Conservation (phyloP, 1,140 invertebrate genomes). For the Pseudomyrmex dendroicus region DNA sequence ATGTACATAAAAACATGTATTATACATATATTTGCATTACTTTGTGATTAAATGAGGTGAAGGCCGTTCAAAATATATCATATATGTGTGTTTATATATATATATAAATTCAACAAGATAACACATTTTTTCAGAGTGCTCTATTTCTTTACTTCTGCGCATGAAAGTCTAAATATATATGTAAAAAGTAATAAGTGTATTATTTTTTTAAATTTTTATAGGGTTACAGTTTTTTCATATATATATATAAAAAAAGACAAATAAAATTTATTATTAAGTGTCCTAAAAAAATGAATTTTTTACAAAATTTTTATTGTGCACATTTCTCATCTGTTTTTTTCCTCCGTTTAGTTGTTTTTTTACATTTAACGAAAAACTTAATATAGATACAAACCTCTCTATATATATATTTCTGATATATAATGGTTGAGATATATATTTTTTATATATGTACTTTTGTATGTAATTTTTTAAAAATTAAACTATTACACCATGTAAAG, state of each 20-base stretch:
- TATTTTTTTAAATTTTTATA: constrained; percentile 58
- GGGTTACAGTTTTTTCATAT: neutral
- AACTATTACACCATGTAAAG: neutral
- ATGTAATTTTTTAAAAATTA: constrained; percentile 14
- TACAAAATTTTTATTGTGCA: constrained; percentile 29
- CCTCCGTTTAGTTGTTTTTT: neutral
- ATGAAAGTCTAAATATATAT: constrained; percentile 42
- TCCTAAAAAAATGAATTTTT: constrained; percentile 27
- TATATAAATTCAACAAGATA: constrained; percentile 23
- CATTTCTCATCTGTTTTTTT: constrained; percentile 33
- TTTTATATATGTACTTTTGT: neutral
- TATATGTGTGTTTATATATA: constrained; percentile 5
- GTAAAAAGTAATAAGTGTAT: constrained; percentile 32
- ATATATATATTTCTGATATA: neutral
- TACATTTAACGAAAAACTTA: neutral
- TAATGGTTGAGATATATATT: neutral
- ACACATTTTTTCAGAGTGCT: neutral
- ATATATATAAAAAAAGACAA: neutral
- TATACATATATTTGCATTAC: constrained; percentile 29
- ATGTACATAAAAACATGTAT: constrained; percentile 28
- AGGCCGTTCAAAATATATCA: constrained; percentile 31
- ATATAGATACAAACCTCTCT: too few relatives aligned
- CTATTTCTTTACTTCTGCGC: constrained; percentile 50
- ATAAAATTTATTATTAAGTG: constrained; percentile 46
- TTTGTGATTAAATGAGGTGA: constrained; percentile 9